Evolutionary conservation across 2,797 vertebrate genomes (phyloP), one percentile per base, ranked within the genome.

Genomic region (Craterocephalus amniculus): DNA sequence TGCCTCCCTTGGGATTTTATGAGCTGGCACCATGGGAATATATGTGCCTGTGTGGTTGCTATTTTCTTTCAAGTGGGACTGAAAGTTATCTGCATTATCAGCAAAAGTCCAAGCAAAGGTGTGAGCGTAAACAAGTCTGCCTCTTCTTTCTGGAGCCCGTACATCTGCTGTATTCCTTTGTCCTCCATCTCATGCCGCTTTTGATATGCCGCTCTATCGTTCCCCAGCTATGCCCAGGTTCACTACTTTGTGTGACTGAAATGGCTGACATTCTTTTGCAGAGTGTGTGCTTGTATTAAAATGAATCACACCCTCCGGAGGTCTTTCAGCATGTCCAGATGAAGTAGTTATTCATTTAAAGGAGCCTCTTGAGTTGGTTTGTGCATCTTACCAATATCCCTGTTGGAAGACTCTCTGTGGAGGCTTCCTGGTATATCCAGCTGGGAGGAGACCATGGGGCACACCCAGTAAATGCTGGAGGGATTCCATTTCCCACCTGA

Each of bases 401-500:
- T 13, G 38, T 43, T 49, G 67, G 60, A 71, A 34, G 27, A 24
- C 35, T 67, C 63, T 63, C 36, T 16, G 2, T 58, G 57, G 62
- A 74, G 49, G 29, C 61, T 8, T n/a, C 65, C 35, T 36, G 36
- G 61, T 57, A 67, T 36, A 48, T 64, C 36, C 72, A 59, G 60
- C 45, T 65, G 27, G 13, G 27, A 76, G 38, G 48, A 66, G 55
- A 59, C 56, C 51, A n/a, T 62, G n/a, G 20, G 58, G 29, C 12
- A 9, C 34, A 57, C 26, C 4, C 5, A 29, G 40, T 59, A 60
- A 26, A 60, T 56, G 55, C 55, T 16, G 11, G 14, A 71, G 56
- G 76, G 58, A 76, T 70, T 56, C 11, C 52, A 63, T 68, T 48
- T 70, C 20, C 55, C 49, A 55, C 61, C 55, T 58, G 57, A 48